Evolutionary conservation across 1,140 invertebrate genomes (phyloP), one percentile per base, ranked within the genome.

Genomic region (Brevipalpus yothersi): DNA sequence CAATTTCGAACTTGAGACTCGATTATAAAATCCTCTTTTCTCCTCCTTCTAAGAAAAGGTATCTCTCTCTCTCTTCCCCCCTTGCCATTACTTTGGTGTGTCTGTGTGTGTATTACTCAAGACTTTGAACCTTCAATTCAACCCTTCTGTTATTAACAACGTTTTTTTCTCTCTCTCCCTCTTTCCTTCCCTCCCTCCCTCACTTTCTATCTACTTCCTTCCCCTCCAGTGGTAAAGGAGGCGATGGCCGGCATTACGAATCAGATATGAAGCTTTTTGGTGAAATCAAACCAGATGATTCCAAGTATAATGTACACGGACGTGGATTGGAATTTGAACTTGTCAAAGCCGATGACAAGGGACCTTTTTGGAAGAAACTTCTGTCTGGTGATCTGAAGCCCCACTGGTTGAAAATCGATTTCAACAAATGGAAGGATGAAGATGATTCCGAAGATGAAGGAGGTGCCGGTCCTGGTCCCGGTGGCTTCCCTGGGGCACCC

Each of bases 391-490:
- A 82, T 65, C 81, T 80, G 68, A 94, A 92, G 73, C 80, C 82
- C 65, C 90, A 94, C 70, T 97, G 91, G 89, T 76, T 97, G 58
- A 94, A 92, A 73, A 84, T 89, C 63, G 92, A 97, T 70, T 97
- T 96, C 69, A 83, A 87, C 66, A 89, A 91, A 72, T 96, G 91
- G 90, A 83, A 83, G 70, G 91, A 96, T 76, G 91, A 96, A 72
- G 86, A 84, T 67, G 80, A 78, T 60, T 82, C 82, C 51, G 78
- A 78, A 59, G 82, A 82, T 59, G 70, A 62, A 41, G 66, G 62
- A 15, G 66, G 62, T 45, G 69, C 64, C 12, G 10, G 9, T 75
- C 90, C 95, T 71, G 86, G 83, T 67, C 78, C 59, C 81, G 82
- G 53, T 77, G 78, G 58, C 81, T 81, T 58, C 69, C 63, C 41